Conservation (phyloP, 1,140 invertebrate genomes). For the Zaprionus gabonicus region DNA sequence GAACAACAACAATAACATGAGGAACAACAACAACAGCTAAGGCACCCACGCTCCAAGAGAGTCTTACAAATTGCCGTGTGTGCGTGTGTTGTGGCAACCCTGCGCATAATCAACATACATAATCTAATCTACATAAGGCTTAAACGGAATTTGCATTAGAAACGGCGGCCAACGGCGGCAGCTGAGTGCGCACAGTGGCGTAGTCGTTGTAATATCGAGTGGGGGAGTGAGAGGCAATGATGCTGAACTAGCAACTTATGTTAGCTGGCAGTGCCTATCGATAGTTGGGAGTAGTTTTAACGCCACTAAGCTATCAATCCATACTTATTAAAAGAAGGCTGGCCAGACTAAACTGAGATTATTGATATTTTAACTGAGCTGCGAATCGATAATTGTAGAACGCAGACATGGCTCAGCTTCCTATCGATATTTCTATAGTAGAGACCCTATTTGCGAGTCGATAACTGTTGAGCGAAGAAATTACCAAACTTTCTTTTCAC, state of each 20-base stretch:
- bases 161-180: not conserved
- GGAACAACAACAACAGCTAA: slow-evolving; percentile 15
- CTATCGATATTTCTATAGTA: no score
- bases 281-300: no score
- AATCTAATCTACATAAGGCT: slow-evolving; percentile 61
- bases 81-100: slow-evolving; percentile 15
- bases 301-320: no score
- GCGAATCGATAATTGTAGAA: no score
- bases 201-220: slow-evolving; percentile 1
- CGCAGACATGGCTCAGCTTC: no score
- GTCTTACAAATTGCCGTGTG: slow-evolving; percentile 28
- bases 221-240: not conserved
- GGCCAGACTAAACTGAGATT: no score
- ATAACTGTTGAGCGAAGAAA: not conserved
- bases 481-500: not conserved
- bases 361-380: no score
- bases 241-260: not conserved
- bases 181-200: not conserved
- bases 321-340: no score
- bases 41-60: slow-evolving; percentile 15
- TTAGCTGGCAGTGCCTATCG: no score
- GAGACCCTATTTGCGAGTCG: not conserved
- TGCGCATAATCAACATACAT: slow-evolving; percentile 64
- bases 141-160: slow-evolving; percentile 64
- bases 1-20: slow-evolving; percentile 3